Conservation (phyloP, 2,797 vertebrate species). For the Esox masquinongy region DNA sequence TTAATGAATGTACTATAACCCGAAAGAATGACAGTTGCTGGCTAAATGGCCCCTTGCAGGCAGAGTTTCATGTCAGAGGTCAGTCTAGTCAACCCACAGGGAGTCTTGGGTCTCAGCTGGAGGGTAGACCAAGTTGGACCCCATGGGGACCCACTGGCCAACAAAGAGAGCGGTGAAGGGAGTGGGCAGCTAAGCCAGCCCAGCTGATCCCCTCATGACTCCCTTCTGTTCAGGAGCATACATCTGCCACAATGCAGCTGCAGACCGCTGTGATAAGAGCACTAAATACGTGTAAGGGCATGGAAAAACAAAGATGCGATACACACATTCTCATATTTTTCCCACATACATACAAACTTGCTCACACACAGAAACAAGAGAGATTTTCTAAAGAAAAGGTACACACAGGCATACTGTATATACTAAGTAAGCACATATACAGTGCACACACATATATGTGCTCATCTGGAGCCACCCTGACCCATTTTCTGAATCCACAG, state of each 20-base stretch:
- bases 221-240: slow-evolving; percentile 27
- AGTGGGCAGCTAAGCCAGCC: slow-evolving; percentile 44
- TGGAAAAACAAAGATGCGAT: background rate
- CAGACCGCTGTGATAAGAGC: slow-evolving; percentile 33
- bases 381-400: background rate
- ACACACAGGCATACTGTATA: slow-evolving; percentile 1
- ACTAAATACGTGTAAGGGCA: slow-evolving; percentile 9
- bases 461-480: background rate
- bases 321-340: background rate
- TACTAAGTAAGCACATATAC: background rate
- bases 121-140: slow-evolving; percentile 7
- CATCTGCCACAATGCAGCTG: slow-evolving; percentile 40
- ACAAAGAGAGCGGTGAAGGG: slow-evolving; percentile 43
- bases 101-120: slow-evolving; percentile 16
- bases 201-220: slow-evolving; percentile 50
- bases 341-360: background rate
- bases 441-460: slow-evolving; percentile 13
- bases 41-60: slow-evolving; percentile 39
- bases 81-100: slow-evolving; percentile 39
- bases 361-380: slow-evolving; percentile 4
- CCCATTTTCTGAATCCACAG: slow-evolving; percentile 10
- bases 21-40: slow-evolving; percentile 27
- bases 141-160: slow-evolving; percentile 38
- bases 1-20: background rate
- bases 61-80: slow-evolving; percentile 38